Percentiles rank a stretch among this genome's conserved stretches.
phyloP scores from a whole-genome alignment of 2,888 invertebrate genomes.

The Eristalis tenax region DNA sequence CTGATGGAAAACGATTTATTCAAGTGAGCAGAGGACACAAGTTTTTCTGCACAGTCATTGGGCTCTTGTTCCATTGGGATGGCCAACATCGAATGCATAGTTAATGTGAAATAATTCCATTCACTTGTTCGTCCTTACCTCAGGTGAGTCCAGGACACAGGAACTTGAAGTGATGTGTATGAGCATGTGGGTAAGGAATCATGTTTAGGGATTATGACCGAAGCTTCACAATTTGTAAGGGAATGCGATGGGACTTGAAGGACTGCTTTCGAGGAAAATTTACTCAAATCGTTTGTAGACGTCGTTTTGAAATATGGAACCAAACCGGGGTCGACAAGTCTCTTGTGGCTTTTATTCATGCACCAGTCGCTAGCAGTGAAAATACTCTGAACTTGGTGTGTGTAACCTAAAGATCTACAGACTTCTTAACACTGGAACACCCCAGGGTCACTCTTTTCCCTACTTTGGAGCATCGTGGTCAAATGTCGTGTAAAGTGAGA shows the following conservation, averaged over 20 bases:
- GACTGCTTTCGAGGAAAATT: too few relatives aligned
- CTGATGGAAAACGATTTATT: neutral
- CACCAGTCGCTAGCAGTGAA: too few relatives aligned
- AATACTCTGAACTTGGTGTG: too few relatives aligned
- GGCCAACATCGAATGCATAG: neutral
- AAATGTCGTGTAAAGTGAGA: too few relatives aligned
- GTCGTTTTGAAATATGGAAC: too few relatives aligned
- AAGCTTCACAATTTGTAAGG: neutral
- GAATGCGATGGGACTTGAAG: neutral
- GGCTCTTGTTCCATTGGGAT: neutral
- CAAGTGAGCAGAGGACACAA: neutral
- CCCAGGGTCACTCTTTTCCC: too few relatives aligned
- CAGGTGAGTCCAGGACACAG: neutral
- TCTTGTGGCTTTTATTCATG: too few relatives aligned
- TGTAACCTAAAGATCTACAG: too few relatives aligned
- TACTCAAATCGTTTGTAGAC: too few relatives aligned
- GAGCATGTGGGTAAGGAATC: neutral
- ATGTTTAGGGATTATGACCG: neutral
- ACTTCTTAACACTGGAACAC: too few relatives aligned
- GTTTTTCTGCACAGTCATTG: neutral
- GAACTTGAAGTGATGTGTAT: neutral
- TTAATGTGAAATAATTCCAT: neutral
- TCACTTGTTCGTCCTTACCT: neutral
- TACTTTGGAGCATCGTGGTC: too few relatives aligned
- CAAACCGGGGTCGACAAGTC: too few relatives aligned